Evolutionary conservation across 2,888 invertebrate genomes (phyloP), one percentile per base, ranked within the genome.

Genomic region (Noctua janthina): DNA sequence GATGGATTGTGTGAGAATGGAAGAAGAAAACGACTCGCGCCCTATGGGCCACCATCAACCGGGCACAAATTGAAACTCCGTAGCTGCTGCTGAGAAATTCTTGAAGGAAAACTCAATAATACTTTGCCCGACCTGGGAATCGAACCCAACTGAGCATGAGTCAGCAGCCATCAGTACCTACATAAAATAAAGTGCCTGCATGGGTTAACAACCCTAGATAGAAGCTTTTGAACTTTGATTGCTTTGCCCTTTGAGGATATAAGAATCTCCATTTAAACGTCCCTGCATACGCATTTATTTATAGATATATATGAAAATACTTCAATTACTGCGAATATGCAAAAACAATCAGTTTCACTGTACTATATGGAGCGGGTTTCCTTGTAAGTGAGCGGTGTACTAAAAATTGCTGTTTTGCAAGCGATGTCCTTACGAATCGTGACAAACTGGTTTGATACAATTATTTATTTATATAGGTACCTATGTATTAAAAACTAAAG

Each of bases 381-480:
- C 72, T 64, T 56, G 56, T 13, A 56, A 84, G 70, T 86, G 83
- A 86, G 39, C 46, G 87, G 76, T 29, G 62, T 0, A 15, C 74
- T 43, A 75, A 79, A 69, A 84, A 84, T 79, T 49, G 54, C 4
- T 35, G 46, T 84, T 73, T 71, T 13, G 69, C 64, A 87, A 64
- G 11, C 54, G 17, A 69, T 74, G 73, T 73, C 85, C 84, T 85
- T 87, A 69, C 39, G 23, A 11, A 67, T 13, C 66, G 66, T 72
- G 79, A n/a, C 74, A 76, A 82, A 77, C 83, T 73, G 69, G 83
- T 69, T 23, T 7, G n/a, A 66, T 56, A 35, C 49, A 4, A 46
- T 54, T 49, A 70, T 59, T 15, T n/a, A 35, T 20, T 1, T 43
- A 54, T 17, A 69, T 20, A 68, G 5, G 46, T 54, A 66, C 17